Conservation (phyloP, 1,140 invertebrate species). For the Pogonomyrmex californicus region DNA sequence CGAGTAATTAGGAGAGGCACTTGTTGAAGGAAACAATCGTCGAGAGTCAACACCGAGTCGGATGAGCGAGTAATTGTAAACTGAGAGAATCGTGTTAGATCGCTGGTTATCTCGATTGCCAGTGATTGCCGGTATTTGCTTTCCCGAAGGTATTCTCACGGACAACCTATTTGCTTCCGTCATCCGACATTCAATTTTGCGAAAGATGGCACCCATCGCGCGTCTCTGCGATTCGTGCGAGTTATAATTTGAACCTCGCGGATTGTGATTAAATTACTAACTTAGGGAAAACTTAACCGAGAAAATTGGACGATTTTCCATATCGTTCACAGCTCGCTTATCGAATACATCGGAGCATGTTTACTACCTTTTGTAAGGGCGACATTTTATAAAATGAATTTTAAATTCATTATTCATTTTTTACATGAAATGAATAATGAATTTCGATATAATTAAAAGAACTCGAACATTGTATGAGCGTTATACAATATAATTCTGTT, state of each 20-base stretch:
- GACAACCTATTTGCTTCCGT: slow-evolving; percentile 58
- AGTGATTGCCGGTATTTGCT: slow-evolving; percentile 60
- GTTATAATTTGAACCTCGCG: not conserved
- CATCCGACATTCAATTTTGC: slow-evolving; percentile 54
- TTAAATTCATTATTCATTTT: no score
- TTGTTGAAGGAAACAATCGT: slow-evolving; percentile 76
- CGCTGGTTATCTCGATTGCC: slow-evolving; percentile 57
- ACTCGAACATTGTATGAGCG: not conserved
- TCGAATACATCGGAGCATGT: not conserved
- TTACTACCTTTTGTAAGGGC: slow-evolving; percentile 2
- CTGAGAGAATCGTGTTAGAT: slow-evolving; percentile 66
- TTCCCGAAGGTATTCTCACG: slow-evolving; percentile 41
- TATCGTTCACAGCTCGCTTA: not conserved
- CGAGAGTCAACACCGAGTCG: slow-evolving; percentile 67
- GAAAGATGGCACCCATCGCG: slow-evolving; percentile 22
- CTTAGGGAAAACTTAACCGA: not conserved
- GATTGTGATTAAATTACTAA: slow-evolving; percentile 22
- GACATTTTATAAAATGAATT: slow-evolving; percentile 6
- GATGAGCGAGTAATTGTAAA: slow-evolving; percentile 71
- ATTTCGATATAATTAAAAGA: not conserved
- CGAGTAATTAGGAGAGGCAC: slow-evolving; percentile 75
- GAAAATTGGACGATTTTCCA: not conserved
- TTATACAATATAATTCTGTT: not conserved
- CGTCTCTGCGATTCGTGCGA: slow-evolving; percentile 2
- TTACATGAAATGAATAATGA: slow-evolving; percentile 1